These are phyloP conservation scores for Istiophorus platypterus DNA, from an alignment of 2,113 vertebrate genomes.

Conservation along the genomic window DNA sequence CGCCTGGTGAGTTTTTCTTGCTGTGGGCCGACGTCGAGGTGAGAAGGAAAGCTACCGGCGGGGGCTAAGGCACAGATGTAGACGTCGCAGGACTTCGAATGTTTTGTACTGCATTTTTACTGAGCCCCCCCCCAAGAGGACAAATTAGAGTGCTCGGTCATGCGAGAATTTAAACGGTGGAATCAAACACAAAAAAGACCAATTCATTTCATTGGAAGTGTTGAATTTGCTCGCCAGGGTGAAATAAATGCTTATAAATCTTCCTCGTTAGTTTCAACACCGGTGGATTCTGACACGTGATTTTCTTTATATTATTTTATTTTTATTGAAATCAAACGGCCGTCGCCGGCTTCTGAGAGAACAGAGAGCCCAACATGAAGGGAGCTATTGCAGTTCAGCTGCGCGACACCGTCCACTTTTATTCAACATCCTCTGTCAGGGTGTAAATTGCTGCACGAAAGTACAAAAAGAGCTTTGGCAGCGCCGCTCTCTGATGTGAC, in stretches of 20 bases:
- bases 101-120: neutral
- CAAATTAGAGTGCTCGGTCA: neutral
- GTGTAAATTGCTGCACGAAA: neutral
- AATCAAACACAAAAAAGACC: neutral
- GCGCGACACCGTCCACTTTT: neutral
- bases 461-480: neutral
- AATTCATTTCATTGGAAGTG: neutral
- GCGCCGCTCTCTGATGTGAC: neutral
- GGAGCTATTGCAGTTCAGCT: neutral
- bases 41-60: constrained; percentile 47
- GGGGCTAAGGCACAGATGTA: constrained; percentile 22
- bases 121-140: neutral
- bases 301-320: too few species aligned
- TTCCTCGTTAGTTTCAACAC: too few species aligned
- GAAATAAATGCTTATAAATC: neutral
- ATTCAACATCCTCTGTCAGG: neutral
- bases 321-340: too few species aligned
- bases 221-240: too few species aligned
- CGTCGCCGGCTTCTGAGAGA: too few species aligned
- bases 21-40: constrained; percentile 41
- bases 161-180: neutral
- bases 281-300: too few species aligned
- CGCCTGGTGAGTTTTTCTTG: neutral
- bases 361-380: neutral
- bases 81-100: neutral